phyloP scores from a whole-genome alignment of 1,140 invertebrate genomes.

The Periplaneta americana region DNA sequence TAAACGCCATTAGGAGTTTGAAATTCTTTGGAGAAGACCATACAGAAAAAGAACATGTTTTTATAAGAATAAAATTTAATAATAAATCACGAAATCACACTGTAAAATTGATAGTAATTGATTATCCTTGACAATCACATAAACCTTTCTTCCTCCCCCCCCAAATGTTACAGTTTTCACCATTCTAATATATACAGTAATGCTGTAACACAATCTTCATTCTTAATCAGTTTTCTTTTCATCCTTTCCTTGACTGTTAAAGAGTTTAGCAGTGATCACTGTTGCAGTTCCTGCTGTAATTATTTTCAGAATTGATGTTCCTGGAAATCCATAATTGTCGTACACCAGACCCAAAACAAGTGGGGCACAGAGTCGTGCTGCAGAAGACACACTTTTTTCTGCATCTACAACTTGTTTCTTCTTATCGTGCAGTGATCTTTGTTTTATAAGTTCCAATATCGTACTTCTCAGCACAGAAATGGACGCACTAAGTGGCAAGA shows the following conservation, averaged over 20 bases:
- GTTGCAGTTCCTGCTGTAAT: background rate
- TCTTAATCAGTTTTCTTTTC: background rate
- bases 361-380: background rate
- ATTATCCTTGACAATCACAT: too few species aligned
- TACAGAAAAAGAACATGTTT: too few species aligned
- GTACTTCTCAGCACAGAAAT: background rate
- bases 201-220: too few species aligned
- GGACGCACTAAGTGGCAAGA: background rate
- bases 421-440: background rate
- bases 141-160: too few species aligned
- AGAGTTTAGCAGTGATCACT: background rate
- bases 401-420: background rate
- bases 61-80: too few species aligned
- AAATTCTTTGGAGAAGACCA: too few species aligned
- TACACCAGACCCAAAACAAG: background rate
- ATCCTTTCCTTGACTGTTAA: background rate
- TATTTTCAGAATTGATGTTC: background rate
- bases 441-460: background rate
- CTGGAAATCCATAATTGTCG: background rate
- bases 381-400: background rate
- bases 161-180: too few species aligned
- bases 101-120: too few species aligned
- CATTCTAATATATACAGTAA: too few species aligned
- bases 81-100: too few species aligned
- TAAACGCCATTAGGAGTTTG: too few species aligned